phyloP scores from a whole-genome alignment of 2,888 invertebrate species.

The Oscheius sp. region DNA sequence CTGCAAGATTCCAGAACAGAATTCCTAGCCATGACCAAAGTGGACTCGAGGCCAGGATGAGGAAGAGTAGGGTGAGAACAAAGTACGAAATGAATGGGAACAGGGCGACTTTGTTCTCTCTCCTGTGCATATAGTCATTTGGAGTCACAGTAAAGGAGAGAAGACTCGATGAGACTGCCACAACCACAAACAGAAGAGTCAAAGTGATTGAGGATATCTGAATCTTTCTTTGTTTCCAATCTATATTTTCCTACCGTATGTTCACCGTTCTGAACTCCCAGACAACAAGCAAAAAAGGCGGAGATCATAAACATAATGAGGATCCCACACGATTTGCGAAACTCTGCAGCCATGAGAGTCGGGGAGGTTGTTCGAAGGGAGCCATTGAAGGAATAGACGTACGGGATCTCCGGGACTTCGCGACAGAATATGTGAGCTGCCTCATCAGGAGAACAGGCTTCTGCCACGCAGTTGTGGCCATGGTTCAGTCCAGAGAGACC shows the following conservation, averaged over 20 bases:
- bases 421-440: slow-evolving; percentile 31
- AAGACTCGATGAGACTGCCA: slow-evolving; percentile 1
- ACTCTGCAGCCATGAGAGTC: slow-evolving; percentile 22
- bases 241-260: slow-evolving; percentile 20
- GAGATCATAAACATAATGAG: slow-evolving; percentile 26
- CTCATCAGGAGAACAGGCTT: slow-evolving; percentile 36
- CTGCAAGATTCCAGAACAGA: not conserved
- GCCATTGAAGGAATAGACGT: slow-evolving; percentile 19
- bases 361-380: slow-evolving; percentile 25
- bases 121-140: slow-evolving; percentile 33
- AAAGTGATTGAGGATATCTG: slow-evolving; percentile 19
- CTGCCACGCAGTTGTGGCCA: slow-evolving; percentile 38
- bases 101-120: slow-evolving; percentile 26
- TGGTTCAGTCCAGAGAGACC: slow-evolving; percentile 21
- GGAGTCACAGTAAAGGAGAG: slow-evolving; percentile 5
- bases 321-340: slow-evolving; percentile 12
- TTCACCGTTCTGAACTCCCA: not conserved
- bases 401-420: slow-evolving; percentile 37
- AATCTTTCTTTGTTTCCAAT: not conserved
- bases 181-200: not conserved
- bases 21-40: slow-evolving; percentile 5
- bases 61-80: slow-evolving; percentile 12
- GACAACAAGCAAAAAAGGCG: not conserved
- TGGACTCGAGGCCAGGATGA: slow-evolving; percentile 1
- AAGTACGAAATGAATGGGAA: slow-evolving; percentile 32